phyloP scores from a whole-genome alignment of 2,888 invertebrate genomes.

The Erebia ligea region DNA sequence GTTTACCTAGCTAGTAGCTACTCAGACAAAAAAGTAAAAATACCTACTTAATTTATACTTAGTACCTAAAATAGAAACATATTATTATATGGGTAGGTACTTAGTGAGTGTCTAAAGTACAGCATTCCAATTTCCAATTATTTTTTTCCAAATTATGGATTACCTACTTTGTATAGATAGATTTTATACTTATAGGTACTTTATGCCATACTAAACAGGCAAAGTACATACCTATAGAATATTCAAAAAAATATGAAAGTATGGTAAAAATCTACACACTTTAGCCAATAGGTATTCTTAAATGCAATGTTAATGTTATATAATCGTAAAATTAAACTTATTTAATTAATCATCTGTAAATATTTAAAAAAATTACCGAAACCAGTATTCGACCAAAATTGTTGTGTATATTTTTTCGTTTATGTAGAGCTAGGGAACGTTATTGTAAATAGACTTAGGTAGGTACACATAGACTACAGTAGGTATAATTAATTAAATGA shows the following conservation, averaged over 20 bases:
- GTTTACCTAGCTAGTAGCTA: too few species aligned
- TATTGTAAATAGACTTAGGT: constrained; percentile 38
- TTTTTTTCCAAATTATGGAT: too few species aligned
- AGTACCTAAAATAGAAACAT: too few species aligned
- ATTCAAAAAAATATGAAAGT: neutral
- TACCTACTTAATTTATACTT: too few species aligned
- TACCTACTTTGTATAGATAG: too few species aligned
- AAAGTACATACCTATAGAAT: neutral
- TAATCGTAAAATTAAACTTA: constrained; percentile 8
- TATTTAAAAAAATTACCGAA: constrained; percentile 49
- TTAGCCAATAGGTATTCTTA: constrained; percentile 46
- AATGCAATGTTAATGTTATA: constrained; percentile 15
- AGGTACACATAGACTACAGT: neutral
- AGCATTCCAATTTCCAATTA: too few species aligned
- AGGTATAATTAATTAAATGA: neutral
- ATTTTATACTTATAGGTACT: too few species aligned
- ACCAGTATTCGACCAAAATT: constrained; percentile 72
- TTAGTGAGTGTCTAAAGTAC: too few species aligned
- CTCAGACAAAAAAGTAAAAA: too few species aligned
- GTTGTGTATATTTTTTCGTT: constrained; percentile 61
- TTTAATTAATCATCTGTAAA: constrained; percentile 28
- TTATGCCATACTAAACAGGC: neutral
- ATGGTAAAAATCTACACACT: neutral
- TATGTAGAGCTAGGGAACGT: constrained; percentile 27
- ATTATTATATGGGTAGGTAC: too few species aligned